These are phyloP conservation scores for Apantesis nais DNA, from an alignment of 2,888 invertebrate species.

Conservation along the genomic window DNA sequence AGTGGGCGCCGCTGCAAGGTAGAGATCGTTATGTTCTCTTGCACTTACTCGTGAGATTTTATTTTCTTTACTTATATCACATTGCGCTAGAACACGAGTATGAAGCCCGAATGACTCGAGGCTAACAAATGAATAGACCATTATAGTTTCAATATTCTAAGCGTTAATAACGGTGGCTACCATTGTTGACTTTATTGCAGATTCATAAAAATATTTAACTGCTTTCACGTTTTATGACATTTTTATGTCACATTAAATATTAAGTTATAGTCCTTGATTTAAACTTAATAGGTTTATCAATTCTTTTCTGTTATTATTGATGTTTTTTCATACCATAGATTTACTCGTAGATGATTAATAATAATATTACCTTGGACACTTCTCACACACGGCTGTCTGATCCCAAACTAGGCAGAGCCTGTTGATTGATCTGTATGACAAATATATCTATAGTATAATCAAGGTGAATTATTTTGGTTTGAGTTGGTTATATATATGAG, in stretches of 20 bases:
- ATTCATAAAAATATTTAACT: slow-evolving; percentile 50
- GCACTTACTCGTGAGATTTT: neutral
- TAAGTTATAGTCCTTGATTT: slow-evolving; percentile 39
- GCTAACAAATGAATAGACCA: neutral
- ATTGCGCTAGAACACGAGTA: neutral
- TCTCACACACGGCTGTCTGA: too few species aligned
- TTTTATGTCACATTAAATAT: slow-evolving; percentile 50
- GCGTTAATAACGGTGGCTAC: slow-evolving; percentile 33
- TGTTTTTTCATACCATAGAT: neutral
- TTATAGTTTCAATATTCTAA: slow-evolving; percentile 26
- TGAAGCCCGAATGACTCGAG: neutral
- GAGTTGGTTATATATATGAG: too few species aligned
- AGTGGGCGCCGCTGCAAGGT: too few species aligned
- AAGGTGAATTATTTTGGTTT: too few species aligned
- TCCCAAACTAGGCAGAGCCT: too few species aligned
- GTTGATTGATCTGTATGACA: too few species aligned
- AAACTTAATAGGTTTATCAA: slow-evolving; percentile 21
- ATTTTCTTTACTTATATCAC: neutral
- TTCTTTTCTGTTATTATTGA: slow-evolving; percentile 7
- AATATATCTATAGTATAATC: too few species aligned
- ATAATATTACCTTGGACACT: too few species aligned
- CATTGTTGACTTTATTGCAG: slow-evolving; percentile 49
- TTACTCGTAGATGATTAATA: too few species aligned
- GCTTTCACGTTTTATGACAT: slow-evolving; percentile 36
- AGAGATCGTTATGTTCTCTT: neutral